Conservation (phyloP, 2,113 vertebrate species). For the Pavo muticus region DNA sequence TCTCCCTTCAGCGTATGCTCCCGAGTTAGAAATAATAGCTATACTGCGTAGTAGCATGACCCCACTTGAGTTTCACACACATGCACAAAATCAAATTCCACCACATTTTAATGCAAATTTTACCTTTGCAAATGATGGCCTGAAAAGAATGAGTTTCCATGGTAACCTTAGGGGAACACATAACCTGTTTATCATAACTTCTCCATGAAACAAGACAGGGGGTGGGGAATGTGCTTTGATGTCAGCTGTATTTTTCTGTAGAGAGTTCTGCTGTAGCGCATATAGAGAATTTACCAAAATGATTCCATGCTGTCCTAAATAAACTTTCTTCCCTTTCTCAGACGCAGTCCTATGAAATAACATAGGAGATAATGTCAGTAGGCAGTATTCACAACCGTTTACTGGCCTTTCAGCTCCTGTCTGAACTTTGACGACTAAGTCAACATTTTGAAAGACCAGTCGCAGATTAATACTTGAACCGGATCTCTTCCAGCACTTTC, state of each 20-base stretch:
- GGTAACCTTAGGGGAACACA: conserved; percentile 80
- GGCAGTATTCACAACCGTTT: background rate
- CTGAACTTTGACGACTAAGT: background rate
- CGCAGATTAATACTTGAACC: conserved; percentile 26
- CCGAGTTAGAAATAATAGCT: conserved; percentile 77
- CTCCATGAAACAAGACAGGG: conserved; percentile 72
- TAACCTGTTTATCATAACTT: conserved; percentile 84
- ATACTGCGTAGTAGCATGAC: conserved; percentile 72
- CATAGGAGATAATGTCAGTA: background rate
- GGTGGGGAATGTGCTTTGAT: conserved; percentile 75
- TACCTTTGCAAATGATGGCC: conserved; percentile 84
- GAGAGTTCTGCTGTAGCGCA: conserved; percentile 52
- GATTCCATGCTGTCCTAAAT: background rate
- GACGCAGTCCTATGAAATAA: background rate
- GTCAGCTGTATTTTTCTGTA: conserved; percentile 68
- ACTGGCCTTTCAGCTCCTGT: background rate
- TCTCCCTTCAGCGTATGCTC: conserved; percentile 54
- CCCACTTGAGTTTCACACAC: conserved; percentile 75
- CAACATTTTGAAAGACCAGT: conserved; percentile 34
- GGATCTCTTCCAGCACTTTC: background rate
- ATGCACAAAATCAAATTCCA: conserved; percentile 78
- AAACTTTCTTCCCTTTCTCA: conserved; percentile 48
- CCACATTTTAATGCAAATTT: conserved; percentile 85
- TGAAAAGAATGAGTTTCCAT: conserved; percentile 85
- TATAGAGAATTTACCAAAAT: conserved; percentile 62